Evolutionary conservation across 2,113 vertebrate species (phyloP).

Genomic region (Hippolais icterina): DNA sequence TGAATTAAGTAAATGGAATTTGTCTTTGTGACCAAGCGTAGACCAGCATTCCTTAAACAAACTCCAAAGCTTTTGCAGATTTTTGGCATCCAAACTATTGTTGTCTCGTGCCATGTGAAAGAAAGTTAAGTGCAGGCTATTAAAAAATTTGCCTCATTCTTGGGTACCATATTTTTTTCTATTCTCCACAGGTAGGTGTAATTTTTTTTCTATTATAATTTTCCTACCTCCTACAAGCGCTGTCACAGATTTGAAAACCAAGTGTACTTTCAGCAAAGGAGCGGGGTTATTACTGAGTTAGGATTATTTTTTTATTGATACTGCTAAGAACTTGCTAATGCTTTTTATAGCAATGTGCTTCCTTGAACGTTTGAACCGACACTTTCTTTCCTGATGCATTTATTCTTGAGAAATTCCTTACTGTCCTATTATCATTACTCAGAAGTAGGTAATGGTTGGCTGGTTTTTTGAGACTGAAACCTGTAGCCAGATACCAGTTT

Average conservation of each 20-base stretch:
- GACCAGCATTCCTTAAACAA: neutral
- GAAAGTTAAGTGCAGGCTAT: neutral
- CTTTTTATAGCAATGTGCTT: neutral
- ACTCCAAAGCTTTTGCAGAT: neutral
- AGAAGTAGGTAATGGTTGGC: neutral
- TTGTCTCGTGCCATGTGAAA: neutral
- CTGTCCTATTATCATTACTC: neutral
- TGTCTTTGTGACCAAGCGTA: neutral
- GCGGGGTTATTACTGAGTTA: neutral
- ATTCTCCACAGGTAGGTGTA: neutral
- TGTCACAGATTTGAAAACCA: neutral
- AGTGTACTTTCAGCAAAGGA: neutral
- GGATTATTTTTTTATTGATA: neutral
- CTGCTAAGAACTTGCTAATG: neutral
- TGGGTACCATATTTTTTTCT: neutral
- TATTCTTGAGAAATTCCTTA: slow-evolving; percentile 5
- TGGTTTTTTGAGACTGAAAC: neutral
- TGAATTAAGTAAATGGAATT: neutral
- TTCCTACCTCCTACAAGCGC: neutral
- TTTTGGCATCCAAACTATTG: neutral
- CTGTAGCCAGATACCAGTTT: neutral
- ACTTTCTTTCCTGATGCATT: neutral
- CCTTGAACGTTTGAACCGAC: neutral
- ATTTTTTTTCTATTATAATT: neutral
- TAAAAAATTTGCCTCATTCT: neutral